Evolutionary conservation across 2,888 invertebrate species (phyloP).

Genomic region (Latrodectus hesperus): DNA sequence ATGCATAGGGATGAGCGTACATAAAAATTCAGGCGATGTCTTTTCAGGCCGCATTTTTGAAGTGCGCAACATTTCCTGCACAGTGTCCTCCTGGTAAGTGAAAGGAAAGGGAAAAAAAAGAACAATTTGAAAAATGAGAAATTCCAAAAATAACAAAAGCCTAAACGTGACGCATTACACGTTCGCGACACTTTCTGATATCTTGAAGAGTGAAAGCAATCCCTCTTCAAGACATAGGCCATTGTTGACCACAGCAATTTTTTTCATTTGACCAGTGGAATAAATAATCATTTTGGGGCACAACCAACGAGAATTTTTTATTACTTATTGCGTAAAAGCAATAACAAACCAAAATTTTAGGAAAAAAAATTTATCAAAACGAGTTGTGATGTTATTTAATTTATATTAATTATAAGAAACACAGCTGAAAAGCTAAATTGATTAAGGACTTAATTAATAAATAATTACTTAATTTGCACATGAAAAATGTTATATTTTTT

Average conservation of each 20-base stretch:
- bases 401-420: too few relatives aligned
- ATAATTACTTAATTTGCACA: too few relatives aligned
- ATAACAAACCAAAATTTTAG: too few relatives aligned
- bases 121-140: slow-evolving; percentile 56
- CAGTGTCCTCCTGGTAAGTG: slow-evolving; percentile 1
- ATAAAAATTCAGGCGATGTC: slow-evolving; percentile 3
- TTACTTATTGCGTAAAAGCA: too few relatives aligned
- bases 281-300: too few relatives aligned
- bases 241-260: neutral
- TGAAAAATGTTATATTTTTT: too few relatives aligned
- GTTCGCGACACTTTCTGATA: slow-evolving; percentile 3
- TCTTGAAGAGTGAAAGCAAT: neutral
- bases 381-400: too few relatives aligned
- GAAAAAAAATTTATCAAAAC: too few relatives aligned
- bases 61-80: neutral
- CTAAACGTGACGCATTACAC: slow-evolving; percentile 24
- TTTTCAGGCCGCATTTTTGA: neutral
- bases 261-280: neutral
- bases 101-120: slow-evolving; percentile 7
- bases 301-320: too few relatives aligned
- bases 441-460: too few relatives aligned
- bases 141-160: slow-evolving; percentile 27
- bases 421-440: too few relatives aligned
- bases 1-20: neutral
- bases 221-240: neutral